phyloP scores from a whole-genome alignment of 2,113 vertebrate genomes.

The Diglossa brunneiventris region DNA sequence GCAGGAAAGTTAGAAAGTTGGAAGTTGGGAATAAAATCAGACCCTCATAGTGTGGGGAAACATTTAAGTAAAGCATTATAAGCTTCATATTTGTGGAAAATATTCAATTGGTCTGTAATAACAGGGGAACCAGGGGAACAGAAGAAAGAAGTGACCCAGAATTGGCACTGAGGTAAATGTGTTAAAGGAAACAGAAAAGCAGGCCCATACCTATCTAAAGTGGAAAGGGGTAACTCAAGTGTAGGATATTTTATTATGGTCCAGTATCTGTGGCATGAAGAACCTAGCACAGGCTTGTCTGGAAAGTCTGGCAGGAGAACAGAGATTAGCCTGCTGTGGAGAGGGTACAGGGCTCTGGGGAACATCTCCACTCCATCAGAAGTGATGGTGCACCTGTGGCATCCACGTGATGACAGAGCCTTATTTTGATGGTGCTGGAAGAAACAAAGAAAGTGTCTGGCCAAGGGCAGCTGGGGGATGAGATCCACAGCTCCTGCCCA shows the following conservation, averaged over 20 bases:
- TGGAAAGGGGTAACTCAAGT: not conserved
- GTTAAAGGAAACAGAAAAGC: not conserved
- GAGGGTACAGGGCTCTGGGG: not conserved
- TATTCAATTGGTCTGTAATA: not conserved
- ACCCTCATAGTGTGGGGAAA: not conserved
- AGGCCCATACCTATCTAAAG: not conserved
- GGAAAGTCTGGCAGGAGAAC: not conserved
- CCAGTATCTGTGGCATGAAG: not conserved
- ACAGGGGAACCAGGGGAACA: not conserved
- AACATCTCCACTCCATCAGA: rapidly evolving
- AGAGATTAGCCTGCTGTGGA: not conserved
- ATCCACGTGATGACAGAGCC: rapidly evolving
- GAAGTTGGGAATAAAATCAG: not conserved
- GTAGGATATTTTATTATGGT: not conserved
- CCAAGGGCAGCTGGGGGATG: not conserved
- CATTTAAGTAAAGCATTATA: not conserved
- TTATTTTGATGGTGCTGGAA: not conserved
- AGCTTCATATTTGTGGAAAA: not conserved
- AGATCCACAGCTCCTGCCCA: not conserved
- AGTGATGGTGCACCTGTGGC: too few species aligned
- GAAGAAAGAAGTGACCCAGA: not conserved
- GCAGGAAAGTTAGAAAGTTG: not conserved
- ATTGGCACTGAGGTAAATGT: not conserved
- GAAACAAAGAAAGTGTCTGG: not conserved
- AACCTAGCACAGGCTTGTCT: not conserved